A percentile compares a stretch with the other conserved stretches of the same genome.
Evolutionary conservation across 2,888 invertebrate species (phyloP).

Genomic region (Neocrepidodera transversa): DNA sequence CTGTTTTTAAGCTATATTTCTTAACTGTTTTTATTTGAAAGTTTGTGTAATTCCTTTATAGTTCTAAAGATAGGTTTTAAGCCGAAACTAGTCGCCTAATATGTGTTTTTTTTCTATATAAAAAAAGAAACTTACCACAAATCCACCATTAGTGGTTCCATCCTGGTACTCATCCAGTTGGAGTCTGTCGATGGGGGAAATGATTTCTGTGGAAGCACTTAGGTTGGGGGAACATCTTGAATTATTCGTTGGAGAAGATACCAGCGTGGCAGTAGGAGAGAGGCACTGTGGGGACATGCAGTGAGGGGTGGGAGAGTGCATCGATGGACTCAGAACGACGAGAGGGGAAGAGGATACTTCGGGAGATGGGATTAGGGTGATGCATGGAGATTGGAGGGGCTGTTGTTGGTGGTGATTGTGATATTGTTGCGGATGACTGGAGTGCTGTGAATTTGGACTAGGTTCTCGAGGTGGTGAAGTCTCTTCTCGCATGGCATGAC

Average conservation of each 20-base stretch:
- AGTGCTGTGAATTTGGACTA: slow-evolving; percentile 42
- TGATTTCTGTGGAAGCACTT: slow-evolving; percentile 34
- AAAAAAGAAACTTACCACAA: slow-evolving; percentile 32
- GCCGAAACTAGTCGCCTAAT: no score
- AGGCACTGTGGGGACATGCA: slow-evolving; percentile 48
- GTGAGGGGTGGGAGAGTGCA: slow-evolving; percentile 37
- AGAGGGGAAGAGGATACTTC: slow-evolving; percentile 45
- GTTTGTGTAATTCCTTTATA: no score
- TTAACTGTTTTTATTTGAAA: no score
- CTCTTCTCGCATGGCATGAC: slow-evolving; percentile 89
- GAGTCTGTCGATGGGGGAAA: slow-evolving; percentile 26
- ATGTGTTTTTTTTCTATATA: no score
- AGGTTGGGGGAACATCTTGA: slow-evolving; percentile 41
- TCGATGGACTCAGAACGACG: slow-evolving; percentile 53
- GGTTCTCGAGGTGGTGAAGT: slow-evolving; percentile 67
- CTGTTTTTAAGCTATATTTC: no score
- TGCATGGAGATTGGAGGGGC: slow-evolving; percentile 52
- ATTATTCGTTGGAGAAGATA: slow-evolving; percentile 49
- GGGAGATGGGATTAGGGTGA: slow-evolving; percentile 54
- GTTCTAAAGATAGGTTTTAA: no score
- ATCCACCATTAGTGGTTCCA: slow-evolving; percentile 21
- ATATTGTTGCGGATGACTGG: background rate
- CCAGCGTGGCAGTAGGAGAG: slow-evolving; percentile 54
- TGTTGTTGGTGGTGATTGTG: slow-evolving; percentile 18
- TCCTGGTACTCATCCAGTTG: slow-evolving; percentile 30